Base-by-base conservation (phyloP, 2,113 vertebrate species). In the Melanostigma gelatinosum region DNA sequence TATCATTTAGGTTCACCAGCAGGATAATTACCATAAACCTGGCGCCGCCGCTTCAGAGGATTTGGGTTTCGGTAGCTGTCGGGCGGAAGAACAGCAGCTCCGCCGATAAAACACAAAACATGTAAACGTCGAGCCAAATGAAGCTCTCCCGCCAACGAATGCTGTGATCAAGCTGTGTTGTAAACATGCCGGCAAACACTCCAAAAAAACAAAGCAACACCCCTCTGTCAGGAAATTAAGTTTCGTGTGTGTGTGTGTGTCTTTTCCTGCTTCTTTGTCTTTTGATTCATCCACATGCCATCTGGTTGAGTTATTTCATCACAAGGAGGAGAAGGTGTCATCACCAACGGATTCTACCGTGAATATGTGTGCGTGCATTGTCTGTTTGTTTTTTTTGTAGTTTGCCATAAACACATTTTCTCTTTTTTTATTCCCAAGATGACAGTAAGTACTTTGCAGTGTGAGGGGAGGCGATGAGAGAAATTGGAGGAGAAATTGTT, bases 271-370 rank as follows among this genome's bases (percentile, higher is more conserved):
- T 52, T 71, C 52, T 85, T 86, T 80, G 73, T 85, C 77, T 85
- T 78, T 84, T 84, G 71, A 80, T 78, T 86, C 75, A 86, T 63
- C 85, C 84, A 86, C 84, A 86, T 66, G 13, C 81, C 89, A 91
- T 87, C 89, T 87, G 89, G 72, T 81, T 52, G 55, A 85, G 81
- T 76, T 27, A 79, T 89, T 88, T 79, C 74, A 83, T 79, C 65
- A 78, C 46, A 66, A 77, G 60, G 38, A 85, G 77, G 67, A 86
- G 80, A 85, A 82, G 74, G 86, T 89, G 81, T 89, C 71, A 87
- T 80, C 69, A 63, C 58, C 81, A 66, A 83, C 71, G 74, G 78
- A 84, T 82, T 84, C 64, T 63, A 15, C 18, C 60, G 24, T n/a
- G 65, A 24, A 18, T 52, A 18, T n/a, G 38, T 66, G 44, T 42